Evolutionary conservation across 2,888 invertebrate genomes (phyloP), one percentile per base, ranked within the genome.

Genomic region (Emmelina monodactyla): DNA sequence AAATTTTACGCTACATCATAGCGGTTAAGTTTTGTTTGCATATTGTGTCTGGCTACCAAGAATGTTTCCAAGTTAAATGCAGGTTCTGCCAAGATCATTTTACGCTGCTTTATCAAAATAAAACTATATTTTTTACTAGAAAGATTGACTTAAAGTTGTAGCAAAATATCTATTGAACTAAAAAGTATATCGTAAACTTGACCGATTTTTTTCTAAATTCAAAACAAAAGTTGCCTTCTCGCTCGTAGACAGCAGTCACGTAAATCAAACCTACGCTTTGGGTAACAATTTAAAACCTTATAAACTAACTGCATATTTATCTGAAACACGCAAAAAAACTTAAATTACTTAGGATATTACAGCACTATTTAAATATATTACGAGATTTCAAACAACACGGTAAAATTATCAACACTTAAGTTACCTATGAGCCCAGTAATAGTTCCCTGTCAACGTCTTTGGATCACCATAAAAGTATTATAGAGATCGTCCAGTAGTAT

Each of bases 311-410:
- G 71, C 73, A 70, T 58, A 70, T 70, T 69, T 71, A n/a, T 62
- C 58, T 64, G 68, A 72, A 70, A 72, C 66, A 73, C 68, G 68
- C 69, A 63, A 60, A 59, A 64, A 64, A 59, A 67, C 64, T 64
- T 75, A 71, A 52, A 59, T 58, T 60, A 66, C 58, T n/a, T n/a
- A n/a, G n/a, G 65, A 68, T 62, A 46, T 58, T 53, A 49, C 55
- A 62, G 66, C 67, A 55, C 56, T 61, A 48, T 58, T 56, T 61
- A 50, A 66, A 76, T 72, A 73, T 76, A 71, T 75, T 72, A 78
- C 78, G 78, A 79, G 78, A 78, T 76, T 78, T 78, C 78, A 72
- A 73, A 73, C 72, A 72, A 71, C 73, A 73, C 72, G 61, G 67
- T 58, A 71, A 64, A 55, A 58, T 62, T 66, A 71, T 58, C 50